phyloP scores from a whole-genome alignment of 2,888 invertebrate genomes.

The Chymomyza caudatula region DNA sequence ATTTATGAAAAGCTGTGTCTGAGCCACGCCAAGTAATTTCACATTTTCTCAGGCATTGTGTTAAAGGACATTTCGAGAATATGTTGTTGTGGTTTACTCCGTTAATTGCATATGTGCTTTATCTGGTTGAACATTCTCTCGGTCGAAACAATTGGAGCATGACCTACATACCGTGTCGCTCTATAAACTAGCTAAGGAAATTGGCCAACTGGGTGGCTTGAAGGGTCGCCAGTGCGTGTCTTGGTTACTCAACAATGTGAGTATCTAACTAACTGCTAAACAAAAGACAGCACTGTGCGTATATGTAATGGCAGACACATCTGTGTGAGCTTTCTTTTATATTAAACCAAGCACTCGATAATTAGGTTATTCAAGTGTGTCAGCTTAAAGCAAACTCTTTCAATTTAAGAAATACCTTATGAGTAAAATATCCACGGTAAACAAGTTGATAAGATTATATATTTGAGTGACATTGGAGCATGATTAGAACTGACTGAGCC shows the following conservation, averaged over 20 bases:
- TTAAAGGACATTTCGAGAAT: background rate
- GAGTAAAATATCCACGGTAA: background rate
- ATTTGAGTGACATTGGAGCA: background rate
- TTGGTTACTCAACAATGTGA: background rate
- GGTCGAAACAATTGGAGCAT: background rate
- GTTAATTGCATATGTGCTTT: background rate
- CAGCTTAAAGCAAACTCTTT: background rate
- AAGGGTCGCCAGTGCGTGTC: background rate
- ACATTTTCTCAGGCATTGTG: background rate
- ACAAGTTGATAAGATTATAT: background rate
- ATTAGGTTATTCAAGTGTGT: background rate
- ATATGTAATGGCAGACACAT: no score
- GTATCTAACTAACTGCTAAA: no score
- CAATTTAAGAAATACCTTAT: no score
- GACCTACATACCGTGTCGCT: background rate
- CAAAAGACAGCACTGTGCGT: background rate
- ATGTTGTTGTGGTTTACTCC: background rate
- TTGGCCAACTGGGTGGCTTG: background rate
- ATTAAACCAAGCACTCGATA: background rate
- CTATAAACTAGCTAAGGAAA: background rate
- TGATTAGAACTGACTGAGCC: background rate
- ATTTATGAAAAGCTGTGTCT: no score
- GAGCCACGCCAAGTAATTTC: background rate
- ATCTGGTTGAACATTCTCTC: background rate
- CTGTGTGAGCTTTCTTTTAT: no score